Conservation (phyloP, 2,797 vertebrate genomes). For the Sebastes miniatus region DNA sequence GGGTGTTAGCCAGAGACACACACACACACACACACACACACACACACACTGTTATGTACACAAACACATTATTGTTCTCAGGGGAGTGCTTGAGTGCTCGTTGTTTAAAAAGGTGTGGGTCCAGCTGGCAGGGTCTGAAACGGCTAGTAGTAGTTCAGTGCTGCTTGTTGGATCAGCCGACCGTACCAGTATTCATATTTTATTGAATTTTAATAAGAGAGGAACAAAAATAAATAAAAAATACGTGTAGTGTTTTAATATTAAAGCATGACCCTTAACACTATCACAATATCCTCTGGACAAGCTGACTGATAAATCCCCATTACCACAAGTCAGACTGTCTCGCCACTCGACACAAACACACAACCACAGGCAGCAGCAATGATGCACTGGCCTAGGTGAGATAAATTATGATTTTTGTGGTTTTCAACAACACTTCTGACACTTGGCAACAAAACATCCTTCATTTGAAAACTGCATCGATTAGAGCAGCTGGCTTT, state of each 20-base stretch:
- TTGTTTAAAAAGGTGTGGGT: conserved; percentile 20
- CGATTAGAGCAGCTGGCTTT: not conserved
- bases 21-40: not conserved
- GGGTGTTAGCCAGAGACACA: conserved; percentile 11
- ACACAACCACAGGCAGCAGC: not conserved
- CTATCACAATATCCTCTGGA: not conserved
- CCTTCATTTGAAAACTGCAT: not conserved
- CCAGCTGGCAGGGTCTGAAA: conserved; percentile 28
- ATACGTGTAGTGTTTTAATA: not conserved
- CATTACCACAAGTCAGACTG: not conserved
- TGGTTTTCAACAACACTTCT: not conserved
- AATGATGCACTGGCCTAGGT: not conserved
- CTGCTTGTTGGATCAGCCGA: conserved; percentile 17
- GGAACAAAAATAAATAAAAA: not conserved
- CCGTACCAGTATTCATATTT: not conserved
- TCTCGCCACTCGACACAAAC: not conserved
- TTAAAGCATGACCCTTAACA: not conserved
- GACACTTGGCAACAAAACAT: not conserved
- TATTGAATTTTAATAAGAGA: not conserved
- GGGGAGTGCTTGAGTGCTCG: not conserved
- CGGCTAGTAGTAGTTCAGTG: not conserved
- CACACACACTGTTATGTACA: not conserved
- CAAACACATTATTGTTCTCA: conserved; percentile 19
- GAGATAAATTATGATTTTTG: not conserved
- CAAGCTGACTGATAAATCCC: not conserved